Conservation (phyloP, 2,888 invertebrate species). For the Pristionchus exspectatus region DNA sequence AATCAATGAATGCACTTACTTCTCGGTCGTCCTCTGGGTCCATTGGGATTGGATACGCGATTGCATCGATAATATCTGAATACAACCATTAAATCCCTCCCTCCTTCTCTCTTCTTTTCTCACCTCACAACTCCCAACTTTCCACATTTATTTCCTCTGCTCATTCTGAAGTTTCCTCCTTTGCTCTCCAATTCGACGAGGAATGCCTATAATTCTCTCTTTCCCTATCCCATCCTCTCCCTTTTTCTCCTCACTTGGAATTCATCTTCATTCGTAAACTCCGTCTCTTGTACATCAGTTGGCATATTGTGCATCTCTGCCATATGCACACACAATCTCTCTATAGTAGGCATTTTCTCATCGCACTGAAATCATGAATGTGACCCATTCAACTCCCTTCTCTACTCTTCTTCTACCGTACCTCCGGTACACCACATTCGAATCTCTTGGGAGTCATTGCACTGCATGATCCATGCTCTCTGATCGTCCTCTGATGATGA, state of each 20-base stretch:
- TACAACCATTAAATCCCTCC: neutral
- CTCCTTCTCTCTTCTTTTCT: neutral
- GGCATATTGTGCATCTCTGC: slow-evolving; percentile 65
- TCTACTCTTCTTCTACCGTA: slow-evolving; percentile 9
- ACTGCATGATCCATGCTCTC: slow-evolving; percentile 67
- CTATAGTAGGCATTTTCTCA: slow-evolving; percentile 65
- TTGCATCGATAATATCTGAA: slow-evolving; percentile 55
- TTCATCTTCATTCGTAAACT: slow-evolving; percentile 63
- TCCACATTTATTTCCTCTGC: slow-evolving; percentile 69
- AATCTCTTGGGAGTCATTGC: slow-evolving; percentile 69
- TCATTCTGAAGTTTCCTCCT: slow-evolving; percentile 72
- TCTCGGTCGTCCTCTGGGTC: slow-evolving; percentile 1
- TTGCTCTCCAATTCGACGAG: slow-evolving; percentile 67
- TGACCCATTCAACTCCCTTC: slow-evolving; percentile 18
- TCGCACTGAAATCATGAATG: slow-evolving; percentile 60
- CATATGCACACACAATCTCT: slow-evolving; percentile 68
- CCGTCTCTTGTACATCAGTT: slow-evolving; percentile 63
- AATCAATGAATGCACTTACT: neutral
- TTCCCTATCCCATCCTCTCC: neutral
- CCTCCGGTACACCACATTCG: slow-evolving; percentile 60
- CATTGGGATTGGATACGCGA: slow-evolving; percentile 41
- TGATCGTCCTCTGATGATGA: slow-evolving; percentile 56
- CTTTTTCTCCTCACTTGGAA: slow-evolving; percentile 59
- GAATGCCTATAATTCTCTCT: slow-evolving; percentile 56
- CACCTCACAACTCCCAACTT: slow-evolving; percentile 57